Base-by-base conservation (phyloP, 2,113 vertebrate species). In the Anser cygnoides region DNA sequence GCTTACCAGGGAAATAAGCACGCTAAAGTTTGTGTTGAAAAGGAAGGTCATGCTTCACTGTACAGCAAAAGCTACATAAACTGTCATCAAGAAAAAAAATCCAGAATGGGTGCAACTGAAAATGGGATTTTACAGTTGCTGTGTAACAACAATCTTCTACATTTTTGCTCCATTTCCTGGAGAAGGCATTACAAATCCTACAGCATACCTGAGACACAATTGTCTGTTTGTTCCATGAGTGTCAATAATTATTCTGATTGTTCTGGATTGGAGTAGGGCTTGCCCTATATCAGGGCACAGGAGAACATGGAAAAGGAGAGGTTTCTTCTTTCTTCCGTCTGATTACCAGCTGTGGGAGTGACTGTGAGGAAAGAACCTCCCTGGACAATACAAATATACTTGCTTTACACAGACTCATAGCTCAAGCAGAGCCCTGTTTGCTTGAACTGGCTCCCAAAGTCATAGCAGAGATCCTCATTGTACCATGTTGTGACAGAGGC, bases 401-500 rank as follows among this genome's bases (percentile, higher is more conserved):
- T 20, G 55, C 15, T 79, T 75, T 37, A 41, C 9, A 28, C 11
- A 2, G 62, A 18, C 4, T 41, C 5, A 0, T 1, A 35, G 70
- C n/a, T 49, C 37, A 28, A 37, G 62, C 41, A 37, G n/a, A 71
- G 62, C 49, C 25, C 37, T 1, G 0, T 3, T 35, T 11, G 0
- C 33, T 66, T 14, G 58, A 41, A 72, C 23, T 13, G 6, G 49
- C 18, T n/a, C 76, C 63, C 16, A 2, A 72, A 78, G 52, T 5
- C n/a, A 39, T 39, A 16, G 62, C 61, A 58, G 26, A 61, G 39
- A 17, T 37, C 11, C 22, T 28, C 0, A 0, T 17, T 9, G 12
- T 26, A 44, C 26, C 31, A 17, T 26, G 6, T 3, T 3, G 8
- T 14, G 31, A 8, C 52, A 43, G 8, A 43, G 31, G 26, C 4